These are phyloP conservation scores for Archips xylosteana DNA, from an alignment of 2,888 invertebrate species.

Conservation along the genomic window DNA sequence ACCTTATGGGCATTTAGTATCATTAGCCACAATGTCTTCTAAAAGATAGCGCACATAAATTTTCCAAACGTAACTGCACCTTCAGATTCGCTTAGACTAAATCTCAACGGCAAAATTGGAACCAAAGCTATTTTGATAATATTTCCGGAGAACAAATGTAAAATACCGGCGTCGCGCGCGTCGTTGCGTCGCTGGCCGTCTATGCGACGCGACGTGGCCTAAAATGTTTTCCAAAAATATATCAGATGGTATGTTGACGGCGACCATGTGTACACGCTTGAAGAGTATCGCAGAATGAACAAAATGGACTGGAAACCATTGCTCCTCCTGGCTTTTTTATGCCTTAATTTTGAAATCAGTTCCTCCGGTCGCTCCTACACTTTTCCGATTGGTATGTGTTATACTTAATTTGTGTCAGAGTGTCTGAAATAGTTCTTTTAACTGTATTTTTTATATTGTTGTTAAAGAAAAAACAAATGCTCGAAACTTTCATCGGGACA, in stretches of 20 bases:
- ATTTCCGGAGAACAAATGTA: conserved; percentile 42
- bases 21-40: not conserved
- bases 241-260: conserved; percentile 68
- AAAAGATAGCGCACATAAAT: not conserved
- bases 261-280: conserved; percentile 60
- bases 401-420: conserved; percentile 8
- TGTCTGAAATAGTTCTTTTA: conserved; percentile 4
- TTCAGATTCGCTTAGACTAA: not conserved
- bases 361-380: conserved; percentile 48
- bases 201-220: conserved; percentile 70
- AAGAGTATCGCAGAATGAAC: conserved; percentile 47
- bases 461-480: not conserved
- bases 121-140: conserved; percentile 25
- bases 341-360: conserved; percentile 40
- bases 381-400: conserved; percentile 69
- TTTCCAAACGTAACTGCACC: not conserved
- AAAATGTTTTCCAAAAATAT: conserved; percentile 84
- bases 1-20: not conserved
- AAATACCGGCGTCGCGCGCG: conserved; percentile 44
- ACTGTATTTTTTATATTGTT: not conserved
- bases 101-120: not conserved
- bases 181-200: conserved; percentile 52
- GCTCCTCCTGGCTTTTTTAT: conserved; percentile 22
- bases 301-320: conserved; percentile 34
- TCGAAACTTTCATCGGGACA: not conserved